These are phyloP conservation scores for Rhombomys opimus DNA, from an alignment of 2,113 vertebrate species.

Conservation along the genomic window DNA sequence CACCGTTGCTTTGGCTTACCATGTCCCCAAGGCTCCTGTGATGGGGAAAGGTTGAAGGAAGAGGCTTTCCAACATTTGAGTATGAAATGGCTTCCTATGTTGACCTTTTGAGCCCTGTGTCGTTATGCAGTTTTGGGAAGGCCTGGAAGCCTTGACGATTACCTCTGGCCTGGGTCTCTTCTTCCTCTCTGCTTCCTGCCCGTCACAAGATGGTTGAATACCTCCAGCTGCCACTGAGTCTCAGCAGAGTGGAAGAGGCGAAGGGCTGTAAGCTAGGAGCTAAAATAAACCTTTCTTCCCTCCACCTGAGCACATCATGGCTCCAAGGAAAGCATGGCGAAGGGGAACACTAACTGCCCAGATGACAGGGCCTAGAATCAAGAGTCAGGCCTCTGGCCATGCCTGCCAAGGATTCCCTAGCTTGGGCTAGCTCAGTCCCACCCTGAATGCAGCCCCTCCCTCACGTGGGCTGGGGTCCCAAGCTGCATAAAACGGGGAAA, in stretches of 20 bases:
- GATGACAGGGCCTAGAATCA: neutral
- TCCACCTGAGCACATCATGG: neutral
- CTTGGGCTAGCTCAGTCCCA: neutral
- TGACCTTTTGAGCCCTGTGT: neutral
- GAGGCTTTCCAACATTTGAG: no score
- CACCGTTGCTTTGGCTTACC: neutral
- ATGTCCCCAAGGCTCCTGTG: neutral
- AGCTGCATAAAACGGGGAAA: no score
- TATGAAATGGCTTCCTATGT: neutral
- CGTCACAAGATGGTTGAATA: neutral
- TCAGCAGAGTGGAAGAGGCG: neutral
- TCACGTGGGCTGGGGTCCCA: no score
- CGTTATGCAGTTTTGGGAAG: neutral
- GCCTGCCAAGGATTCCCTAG: neutral
- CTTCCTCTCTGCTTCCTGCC: neutral
- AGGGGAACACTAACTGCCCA: neutral
- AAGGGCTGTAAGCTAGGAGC: neutral
- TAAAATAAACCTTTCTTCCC: neutral
- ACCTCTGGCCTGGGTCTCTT: neutral
- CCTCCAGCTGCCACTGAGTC: neutral
- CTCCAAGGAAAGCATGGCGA: neutral
- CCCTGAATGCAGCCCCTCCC: neutral
- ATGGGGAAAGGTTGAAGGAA: neutral
- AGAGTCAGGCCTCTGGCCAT: neutral
- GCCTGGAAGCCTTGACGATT: neutral